phyloP scores from a whole-genome alignment of 1,140 invertebrate species.

The Pomacea maculata region DNA sequence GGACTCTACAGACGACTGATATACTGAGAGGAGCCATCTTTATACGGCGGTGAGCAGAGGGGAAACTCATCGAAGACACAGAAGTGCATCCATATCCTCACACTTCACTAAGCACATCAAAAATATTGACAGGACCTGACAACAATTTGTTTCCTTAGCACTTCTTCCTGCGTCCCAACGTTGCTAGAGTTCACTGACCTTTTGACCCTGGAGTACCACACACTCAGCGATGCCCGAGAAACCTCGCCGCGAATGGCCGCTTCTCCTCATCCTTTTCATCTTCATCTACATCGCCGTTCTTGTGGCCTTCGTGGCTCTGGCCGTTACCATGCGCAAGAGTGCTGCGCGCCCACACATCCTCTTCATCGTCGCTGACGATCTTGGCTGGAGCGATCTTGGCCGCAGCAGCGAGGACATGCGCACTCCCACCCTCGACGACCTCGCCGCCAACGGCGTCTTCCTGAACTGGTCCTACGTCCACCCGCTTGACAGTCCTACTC shows the following conservation, averaged over 20 bases:
- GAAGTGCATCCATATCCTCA: too few species aligned
- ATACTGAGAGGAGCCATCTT: too few species aligned
- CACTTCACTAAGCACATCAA: too few species aligned
- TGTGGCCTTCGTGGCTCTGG: slow-evolving; percentile 10
- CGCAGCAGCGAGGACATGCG: slow-evolving; percentile 5
- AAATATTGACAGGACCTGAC: too few species aligned
- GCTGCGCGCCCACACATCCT: slow-evolving; percentile 8
- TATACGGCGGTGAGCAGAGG: too few species aligned
- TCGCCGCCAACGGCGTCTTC: slow-evolving; percentile 7
- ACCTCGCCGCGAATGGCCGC: neutral
- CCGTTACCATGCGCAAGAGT: slow-evolving; percentile 2
- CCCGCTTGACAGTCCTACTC: slow-evolving; percentile 9
- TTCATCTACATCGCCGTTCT: slow-evolving; percentile 9
- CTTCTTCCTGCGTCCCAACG: too few species aligned
- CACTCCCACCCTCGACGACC: slow-evolving; percentile 1
- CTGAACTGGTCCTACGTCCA: slow-evolving; percentile 14
- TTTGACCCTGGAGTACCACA: too few species aligned
- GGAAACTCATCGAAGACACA: too few species aligned
- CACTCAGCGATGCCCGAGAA: neutral
- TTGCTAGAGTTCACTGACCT: too few species aligned
- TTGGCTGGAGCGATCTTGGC: slow-evolving; percentile 1
- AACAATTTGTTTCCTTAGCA: too few species aligned
- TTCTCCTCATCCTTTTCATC: slow-evolving; percentile 11
- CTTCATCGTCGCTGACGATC: slow-evolving; percentile 8
- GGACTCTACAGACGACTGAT: too few species aligned